These are phyloP conservation scores for Coccyzus lansbergi DNA, from an alignment of 2,797 vertebrate species.

Conservation along the genomic window DNA sequence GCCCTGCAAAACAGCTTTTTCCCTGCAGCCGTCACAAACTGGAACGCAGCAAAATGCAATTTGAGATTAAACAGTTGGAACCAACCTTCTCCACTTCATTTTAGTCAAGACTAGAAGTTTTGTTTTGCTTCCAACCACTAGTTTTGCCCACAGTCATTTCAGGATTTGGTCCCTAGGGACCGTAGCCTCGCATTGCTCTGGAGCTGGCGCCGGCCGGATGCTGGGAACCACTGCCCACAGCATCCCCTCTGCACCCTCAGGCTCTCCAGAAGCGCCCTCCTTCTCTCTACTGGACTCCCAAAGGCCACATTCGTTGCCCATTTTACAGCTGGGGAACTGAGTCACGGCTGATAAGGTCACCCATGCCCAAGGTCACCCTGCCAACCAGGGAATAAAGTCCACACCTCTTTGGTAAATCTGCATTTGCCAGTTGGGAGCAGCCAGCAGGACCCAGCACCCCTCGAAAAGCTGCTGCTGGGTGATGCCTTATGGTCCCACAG, in stretches of 20 bases:
- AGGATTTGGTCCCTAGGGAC: not conserved
- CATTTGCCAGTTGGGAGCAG: not conserved
- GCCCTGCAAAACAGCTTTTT: not conserved
- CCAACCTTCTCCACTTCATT: not conserved
- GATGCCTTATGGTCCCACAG: not conserved
- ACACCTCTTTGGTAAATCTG: not conserved
- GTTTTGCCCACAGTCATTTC: not conserved
- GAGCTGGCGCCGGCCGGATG: not conserved
- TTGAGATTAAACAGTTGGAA: not conserved
- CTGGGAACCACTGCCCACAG: not conserved
- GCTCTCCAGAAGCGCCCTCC: not conserved
- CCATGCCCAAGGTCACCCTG: not conserved
- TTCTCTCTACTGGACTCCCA: not conserved
- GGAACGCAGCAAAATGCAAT: not conserved
- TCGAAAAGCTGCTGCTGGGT: not conserved
- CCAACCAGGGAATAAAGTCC: not conserved
- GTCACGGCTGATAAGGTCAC: not conserved
- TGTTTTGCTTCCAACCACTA: accelerated
- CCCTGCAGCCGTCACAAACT: not conserved
- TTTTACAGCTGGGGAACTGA: conserved; percentile 27
- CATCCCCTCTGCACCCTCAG: not conserved
- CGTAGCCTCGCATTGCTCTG: not conserved
- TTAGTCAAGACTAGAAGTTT: not conserved
- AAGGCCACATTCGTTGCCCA: not conserved
- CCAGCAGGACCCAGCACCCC: not conserved